These are phyloP conservation scores for Ceyx erithaca DNA, from an alignment of 2,797 vertebrate genomes.

Conservation along the genomic window DNA sequence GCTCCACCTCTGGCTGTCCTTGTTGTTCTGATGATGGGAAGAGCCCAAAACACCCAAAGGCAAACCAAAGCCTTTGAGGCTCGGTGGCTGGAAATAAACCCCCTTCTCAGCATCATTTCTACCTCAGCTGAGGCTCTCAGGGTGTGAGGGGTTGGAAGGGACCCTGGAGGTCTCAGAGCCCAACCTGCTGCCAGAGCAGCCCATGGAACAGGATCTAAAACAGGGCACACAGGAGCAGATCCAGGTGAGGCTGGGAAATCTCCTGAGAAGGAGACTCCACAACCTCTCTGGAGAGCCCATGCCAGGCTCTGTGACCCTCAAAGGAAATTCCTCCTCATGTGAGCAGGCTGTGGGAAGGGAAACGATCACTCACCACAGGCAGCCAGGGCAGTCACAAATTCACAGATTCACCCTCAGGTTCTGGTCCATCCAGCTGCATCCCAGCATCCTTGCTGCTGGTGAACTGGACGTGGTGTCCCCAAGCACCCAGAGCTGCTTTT, in stretches of 20 bases:
- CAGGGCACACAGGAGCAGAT: too few species aligned
- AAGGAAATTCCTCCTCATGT: too few species aligned
- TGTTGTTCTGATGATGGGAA: accelerated
- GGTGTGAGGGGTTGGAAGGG: too few species aligned
- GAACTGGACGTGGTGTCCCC: too few species aligned
- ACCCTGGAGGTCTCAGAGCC: too few species aligned
- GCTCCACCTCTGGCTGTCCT: background rate
- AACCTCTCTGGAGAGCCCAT: too few species aligned
- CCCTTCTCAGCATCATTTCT: background rate
- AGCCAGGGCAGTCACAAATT: background rate
- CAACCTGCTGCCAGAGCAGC: too few species aligned
- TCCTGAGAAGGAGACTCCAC: too few species aligned
- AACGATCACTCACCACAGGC: background rate
- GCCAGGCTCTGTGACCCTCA: too few species aligned
- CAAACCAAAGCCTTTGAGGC: background rate
- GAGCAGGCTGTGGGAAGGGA: background rate
- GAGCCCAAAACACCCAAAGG: background rate
- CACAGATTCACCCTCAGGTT: background rate
- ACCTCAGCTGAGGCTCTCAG: background rate
- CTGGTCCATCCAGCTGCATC: background rate
- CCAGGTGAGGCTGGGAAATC: too few species aligned
- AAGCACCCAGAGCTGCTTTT: accelerated
- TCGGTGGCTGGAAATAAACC: background rate
- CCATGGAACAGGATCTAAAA: too few species aligned
- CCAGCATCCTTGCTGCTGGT: background rate